These are phyloP conservation scores for Muscina levida DNA, from an alignment of 2,888 invertebrate species.

Conservation along the genomic window DNA sequence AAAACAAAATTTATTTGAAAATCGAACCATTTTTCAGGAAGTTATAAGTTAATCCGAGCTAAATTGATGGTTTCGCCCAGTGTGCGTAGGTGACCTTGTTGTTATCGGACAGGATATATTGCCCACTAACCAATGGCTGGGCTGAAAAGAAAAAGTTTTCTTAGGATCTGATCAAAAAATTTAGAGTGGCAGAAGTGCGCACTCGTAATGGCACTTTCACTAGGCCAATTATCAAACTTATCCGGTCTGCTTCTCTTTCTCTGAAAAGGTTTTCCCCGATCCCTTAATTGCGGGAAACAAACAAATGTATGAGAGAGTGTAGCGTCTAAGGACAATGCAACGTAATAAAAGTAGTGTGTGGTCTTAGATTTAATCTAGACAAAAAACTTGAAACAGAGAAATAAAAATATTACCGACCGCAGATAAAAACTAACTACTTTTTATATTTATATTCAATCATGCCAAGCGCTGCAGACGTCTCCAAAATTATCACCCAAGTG, in stretches of 20 bases:
- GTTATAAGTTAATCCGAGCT: no score
- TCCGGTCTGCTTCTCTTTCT: no score
- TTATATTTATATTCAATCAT: not conserved
- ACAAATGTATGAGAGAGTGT: no score
- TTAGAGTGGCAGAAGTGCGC: constrained; percentile 24
- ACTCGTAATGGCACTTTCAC: constrained; percentile 4
- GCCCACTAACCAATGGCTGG: constrained; percentile 16
- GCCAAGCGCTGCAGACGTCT: not conserved
- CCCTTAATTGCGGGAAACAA: no score
- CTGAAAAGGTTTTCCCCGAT: no score
- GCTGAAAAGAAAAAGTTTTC: not conserved
- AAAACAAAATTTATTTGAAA: no score
- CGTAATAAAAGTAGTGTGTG: no score
- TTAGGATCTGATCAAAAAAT: not conserved
- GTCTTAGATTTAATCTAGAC: no score
- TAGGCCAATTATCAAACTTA: constrained; percentile 19
- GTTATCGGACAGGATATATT: not conserved
- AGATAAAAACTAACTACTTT: not conserved
- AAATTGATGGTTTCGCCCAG: no score
- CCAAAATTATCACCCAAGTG: not conserved
- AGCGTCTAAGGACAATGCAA: no score
- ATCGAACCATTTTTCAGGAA: no score
- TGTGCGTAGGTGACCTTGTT: not conserved
- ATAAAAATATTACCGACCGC: not conserved
- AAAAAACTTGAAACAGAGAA: no score